These are phyloP conservation scores for Lasioglossum albipes DNA, from an alignment of 1,140 invertebrate genomes.

Conservation along the genomic window DNA sequence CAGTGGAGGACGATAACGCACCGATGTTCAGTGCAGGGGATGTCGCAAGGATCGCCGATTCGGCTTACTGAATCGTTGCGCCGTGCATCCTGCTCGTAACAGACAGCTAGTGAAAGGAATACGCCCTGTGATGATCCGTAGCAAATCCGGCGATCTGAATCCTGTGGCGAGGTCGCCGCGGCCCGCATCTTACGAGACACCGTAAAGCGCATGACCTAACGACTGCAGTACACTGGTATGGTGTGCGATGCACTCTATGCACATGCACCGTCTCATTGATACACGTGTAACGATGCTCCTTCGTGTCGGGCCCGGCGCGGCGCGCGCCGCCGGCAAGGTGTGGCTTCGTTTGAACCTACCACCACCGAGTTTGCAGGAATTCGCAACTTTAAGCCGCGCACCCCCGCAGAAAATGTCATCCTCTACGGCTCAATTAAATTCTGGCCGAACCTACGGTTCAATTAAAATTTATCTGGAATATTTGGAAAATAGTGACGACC, in stretches of 20 bases:
- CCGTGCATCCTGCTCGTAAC: constrained; percentile 49
- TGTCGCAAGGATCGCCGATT: constrained; percentile 56
- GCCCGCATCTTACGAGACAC: constrained; percentile 28
- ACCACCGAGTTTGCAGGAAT: neutral
- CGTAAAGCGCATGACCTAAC: constrained; percentile 35
- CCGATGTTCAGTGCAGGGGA: constrained; percentile 15
- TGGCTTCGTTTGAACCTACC: neutral
- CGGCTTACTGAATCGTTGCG: constrained; percentile 45
- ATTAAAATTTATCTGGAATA: no score
- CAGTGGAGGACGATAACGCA: constrained; percentile 8
- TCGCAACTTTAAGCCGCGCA: no score
- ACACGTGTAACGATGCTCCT: constrained; percentile 1
- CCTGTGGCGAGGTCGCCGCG: constrained; percentile 27
- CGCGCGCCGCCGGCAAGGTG: neutral
- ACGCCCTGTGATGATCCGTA: constrained; percentile 66
- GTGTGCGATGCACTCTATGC: neutral
- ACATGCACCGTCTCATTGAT: neutral
- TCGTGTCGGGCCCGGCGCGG: constrained; percentile 6
- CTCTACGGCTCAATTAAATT: no score
- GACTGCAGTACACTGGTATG: constrained; percentile 10
- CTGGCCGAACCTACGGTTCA: no score
- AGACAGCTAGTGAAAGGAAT: constrained; percentile 61
- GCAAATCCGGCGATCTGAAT: constrained; percentile 58
- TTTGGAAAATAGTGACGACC: no score
- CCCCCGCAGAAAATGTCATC: no score